Percentiles rank a stretch among this genome's conserved stretches.
Evolutionary conservation across 2,888 invertebrate genomes (phyloP).

Genomic region (Cabera pusaria): DNA sequence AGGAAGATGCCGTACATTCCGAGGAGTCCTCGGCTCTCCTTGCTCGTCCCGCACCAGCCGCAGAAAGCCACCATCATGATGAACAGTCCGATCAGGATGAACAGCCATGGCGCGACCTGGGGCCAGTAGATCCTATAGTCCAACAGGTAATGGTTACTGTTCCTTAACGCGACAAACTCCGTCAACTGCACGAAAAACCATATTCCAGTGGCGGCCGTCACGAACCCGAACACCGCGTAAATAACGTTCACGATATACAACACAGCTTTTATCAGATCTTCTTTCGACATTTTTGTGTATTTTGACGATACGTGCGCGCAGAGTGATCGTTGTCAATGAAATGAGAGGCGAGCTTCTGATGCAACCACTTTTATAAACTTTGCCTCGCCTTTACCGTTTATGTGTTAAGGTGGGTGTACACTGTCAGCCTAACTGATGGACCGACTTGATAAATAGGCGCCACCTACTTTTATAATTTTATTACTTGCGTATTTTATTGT

Average conservation of each 20-base stretch:
- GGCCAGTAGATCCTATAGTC: slow-evolving; percentile 79
- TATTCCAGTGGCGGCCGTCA: slow-evolving; percentile 70
- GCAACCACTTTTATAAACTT: slow-evolving; percentile 71
- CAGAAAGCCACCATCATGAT: slow-evolving; percentile 71
- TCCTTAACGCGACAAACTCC: slow-evolving; percentile 70
- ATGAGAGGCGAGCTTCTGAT: slow-evolving; percentile 61
- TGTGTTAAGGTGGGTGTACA: slow-evolving; percentile 24
- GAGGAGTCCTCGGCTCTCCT: slow-evolving; percentile 67
- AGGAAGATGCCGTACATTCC: slow-evolving; percentile 69
- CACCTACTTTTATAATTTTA: slow-evolving; percentile 9
- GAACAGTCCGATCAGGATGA: slow-evolving; percentile 66
- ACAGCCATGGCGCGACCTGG: slow-evolving; percentile 77
- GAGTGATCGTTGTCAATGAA: slow-evolving; percentile 55
- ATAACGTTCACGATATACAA: slow-evolving; percentile 70
- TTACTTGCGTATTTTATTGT: slow-evolving; percentile 12
- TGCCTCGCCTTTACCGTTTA: slow-evolving; percentile 42
- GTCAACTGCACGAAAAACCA: slow-evolving; percentile 78
- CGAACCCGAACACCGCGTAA: slow-evolving; percentile 71
- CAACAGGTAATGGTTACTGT: slow-evolving; percentile 72
- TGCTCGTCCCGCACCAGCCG: slow-evolving; percentile 70
- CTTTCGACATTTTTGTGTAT: slow-evolving; percentile 58
- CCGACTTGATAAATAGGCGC: slow-evolving; percentile 25
- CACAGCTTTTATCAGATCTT: slow-evolving; percentile 67
- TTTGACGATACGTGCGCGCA: slow-evolving; percentile 46
- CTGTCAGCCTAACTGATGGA: slow-evolving; percentile 28